Evolutionary conservation across 2,888 invertebrate species (phyloP).

Genomic region (Stenolophus ochropezus): DNA sequence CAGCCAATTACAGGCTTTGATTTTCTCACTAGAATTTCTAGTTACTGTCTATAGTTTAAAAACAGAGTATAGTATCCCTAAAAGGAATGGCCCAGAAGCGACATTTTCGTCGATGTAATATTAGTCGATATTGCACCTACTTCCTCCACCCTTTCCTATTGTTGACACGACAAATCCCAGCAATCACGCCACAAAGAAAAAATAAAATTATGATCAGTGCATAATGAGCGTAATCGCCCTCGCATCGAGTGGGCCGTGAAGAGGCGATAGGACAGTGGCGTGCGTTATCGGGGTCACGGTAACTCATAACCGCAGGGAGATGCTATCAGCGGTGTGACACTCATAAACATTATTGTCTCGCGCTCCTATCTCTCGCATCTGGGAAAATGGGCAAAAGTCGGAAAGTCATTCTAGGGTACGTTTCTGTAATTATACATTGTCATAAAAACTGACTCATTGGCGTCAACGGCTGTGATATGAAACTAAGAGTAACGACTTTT

Average conservation of each 20-base stretch:
- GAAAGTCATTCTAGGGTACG: background rate
- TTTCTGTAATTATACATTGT: background rate
- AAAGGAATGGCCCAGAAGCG: too few relatives aligned
- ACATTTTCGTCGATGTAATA: too few relatives aligned
- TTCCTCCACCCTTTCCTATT: background rate
- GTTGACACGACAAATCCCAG: constrained; percentile 48
- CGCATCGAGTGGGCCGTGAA: background rate
- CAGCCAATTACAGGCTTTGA: too few relatives aligned
- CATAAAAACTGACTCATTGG: background rate
- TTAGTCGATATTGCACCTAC: background rate
- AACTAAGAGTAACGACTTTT: background rate
- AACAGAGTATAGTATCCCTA: too few relatives aligned
- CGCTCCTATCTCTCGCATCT: constrained; percentile 15
- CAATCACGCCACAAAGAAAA: constrained; percentile 46
- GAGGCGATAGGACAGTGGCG: constrained; percentile 33
- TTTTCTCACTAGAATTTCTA: too few relatives aligned
- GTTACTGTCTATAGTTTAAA: too few relatives aligned
- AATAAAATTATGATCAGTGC: constrained; percentile 54
- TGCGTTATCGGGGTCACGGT: constrained; percentile 40
- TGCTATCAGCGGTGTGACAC: constrained; percentile 22
- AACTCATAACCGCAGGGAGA: constrained; percentile 45
- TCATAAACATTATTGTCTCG: constrained; percentile 53
- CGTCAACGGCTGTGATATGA: background rate
- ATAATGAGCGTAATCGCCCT: constrained; percentile 46
- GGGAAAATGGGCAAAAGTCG: background rate